A percentile compares a stretch with the other conserved stretches of the same genome.
These are phyloP conservation scores for Sinelater perroti DNA, from an alignment of 2,888 invertebrate species.

Conservation along the genomic window DNA sequence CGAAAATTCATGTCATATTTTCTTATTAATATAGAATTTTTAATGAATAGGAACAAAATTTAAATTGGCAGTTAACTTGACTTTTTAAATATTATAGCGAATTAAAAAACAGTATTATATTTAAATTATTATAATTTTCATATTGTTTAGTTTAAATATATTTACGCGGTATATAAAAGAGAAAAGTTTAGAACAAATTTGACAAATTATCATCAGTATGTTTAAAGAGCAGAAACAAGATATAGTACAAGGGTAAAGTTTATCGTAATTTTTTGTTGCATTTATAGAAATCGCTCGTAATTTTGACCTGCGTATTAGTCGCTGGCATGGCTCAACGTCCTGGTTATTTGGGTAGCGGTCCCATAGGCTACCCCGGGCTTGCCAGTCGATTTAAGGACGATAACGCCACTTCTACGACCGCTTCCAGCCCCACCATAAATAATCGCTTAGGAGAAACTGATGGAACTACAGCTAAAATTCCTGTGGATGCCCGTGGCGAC, in stretches of 20 bases:
- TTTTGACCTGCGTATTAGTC: constrained; percentile 33
- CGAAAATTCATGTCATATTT: too few relatives aligned
- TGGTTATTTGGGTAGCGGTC: constrained; percentile 68
- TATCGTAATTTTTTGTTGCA: constrained; percentile 13
- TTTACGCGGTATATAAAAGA: too few relatives aligned
- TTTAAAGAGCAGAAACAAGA: not conserved
- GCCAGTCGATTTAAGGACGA: constrained; percentile 58
- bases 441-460: constrained; percentile 65
- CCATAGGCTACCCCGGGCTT: constrained; percentile 69
- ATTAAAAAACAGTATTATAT: too few relatives aligned
- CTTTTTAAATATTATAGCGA: too few relatives aligned
- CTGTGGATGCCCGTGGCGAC: constrained; percentile 74
- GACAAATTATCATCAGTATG: too few relatives aligned
- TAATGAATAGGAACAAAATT: too few relatives aligned
- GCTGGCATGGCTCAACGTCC: constrained; percentile 67
- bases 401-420: constrained; percentile 41
- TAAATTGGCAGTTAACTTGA: too few relatives aligned
- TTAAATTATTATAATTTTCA: too few relatives aligned
- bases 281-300: constrained; percentile 38
- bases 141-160: too few relatives aligned
- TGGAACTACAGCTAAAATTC: constrained; percentile 55
- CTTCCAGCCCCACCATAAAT: constrained; percentile 48
- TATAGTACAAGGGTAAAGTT: constrained; percentile 20
- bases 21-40: too few relatives aligned
- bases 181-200: too few relatives aligned